phyloP scores from a whole-genome alignment of 2,888 invertebrate genomes.

The Sminthurinus aureus region DNA sequence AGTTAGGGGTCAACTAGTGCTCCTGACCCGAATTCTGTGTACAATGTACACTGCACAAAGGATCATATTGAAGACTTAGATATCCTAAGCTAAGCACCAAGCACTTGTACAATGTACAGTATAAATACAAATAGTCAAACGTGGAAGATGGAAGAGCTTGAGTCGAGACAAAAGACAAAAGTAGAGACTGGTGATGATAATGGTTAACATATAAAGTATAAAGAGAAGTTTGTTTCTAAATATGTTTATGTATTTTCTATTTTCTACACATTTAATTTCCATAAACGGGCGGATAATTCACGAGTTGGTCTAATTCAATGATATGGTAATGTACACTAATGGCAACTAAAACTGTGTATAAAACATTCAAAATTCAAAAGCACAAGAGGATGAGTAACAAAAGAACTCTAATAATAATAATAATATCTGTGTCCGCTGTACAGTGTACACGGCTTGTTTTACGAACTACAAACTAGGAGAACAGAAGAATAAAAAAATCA shows the following conservation, averaged over 20 bases:
- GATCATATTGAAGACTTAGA: too few species aligned
- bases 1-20: too few species aligned
- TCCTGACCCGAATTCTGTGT: too few species aligned
- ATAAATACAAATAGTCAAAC: too few species aligned
- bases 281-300: constrained; percentile 18
- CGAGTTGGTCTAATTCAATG: not conserved
- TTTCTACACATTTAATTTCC: not conserved
- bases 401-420: constrained; percentile 6
- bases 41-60: too few species aligned
- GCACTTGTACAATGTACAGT: too few species aligned
- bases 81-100: too few species aligned
- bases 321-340: constrained; percentile 27
- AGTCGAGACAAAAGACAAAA: not conserved
- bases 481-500: not conserved
- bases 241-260: not conserved
- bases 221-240: too few species aligned
- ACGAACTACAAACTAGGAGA: not conserved
- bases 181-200: not conserved
- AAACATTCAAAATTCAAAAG: too few species aligned
- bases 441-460: not conserved
- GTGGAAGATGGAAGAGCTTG: not conserved
- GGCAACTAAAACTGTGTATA: constrained; percentile 22
- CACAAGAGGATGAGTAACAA: not conserved
- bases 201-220: too few species aligned
- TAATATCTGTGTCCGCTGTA: too few species aligned